A percentile compares a stretch with the other conserved stretches of the same genome.
These are phyloP conservation scores for Madoqua kirkii DNA, from an alignment of 2,113 vertebrate species.

Conservation along the genomic window DNA sequence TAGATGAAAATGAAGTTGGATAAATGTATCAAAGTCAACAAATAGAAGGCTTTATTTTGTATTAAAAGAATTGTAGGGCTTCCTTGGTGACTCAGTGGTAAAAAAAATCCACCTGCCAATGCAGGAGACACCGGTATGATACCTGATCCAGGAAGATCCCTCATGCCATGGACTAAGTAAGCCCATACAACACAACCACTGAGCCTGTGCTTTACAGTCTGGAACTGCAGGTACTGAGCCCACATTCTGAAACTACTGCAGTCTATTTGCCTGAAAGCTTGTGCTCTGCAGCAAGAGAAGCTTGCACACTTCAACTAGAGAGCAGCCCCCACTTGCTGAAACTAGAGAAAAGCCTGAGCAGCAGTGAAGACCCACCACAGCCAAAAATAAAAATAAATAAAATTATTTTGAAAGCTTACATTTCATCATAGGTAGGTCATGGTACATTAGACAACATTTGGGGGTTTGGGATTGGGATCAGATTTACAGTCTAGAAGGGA, in stretches of 20 bases:
- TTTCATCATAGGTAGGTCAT: neutral
- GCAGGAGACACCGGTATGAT: neutral
- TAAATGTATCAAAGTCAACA: neutral
- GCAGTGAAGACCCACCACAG: neutral
- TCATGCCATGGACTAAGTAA: neutral
- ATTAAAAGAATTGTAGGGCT: neutral
- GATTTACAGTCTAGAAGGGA: neutral
- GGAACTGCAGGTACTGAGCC: neutral
- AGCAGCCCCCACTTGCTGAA: neutral
- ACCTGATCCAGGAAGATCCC: neutral
- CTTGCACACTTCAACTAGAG: accelerated
- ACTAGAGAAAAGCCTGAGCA: neutral
- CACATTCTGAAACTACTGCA: neutral
- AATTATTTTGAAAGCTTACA: neutral
- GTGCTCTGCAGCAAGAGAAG: neutral
- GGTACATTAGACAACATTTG: neutral
- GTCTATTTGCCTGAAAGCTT: neutral
- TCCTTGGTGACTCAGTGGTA: neutral
- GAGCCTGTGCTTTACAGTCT: neutral
- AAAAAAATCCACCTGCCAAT: neutral
- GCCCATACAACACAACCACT: neutral
- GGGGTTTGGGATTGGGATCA: neutral
- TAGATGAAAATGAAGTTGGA: neutral
- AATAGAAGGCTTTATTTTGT: neutral
- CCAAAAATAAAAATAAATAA: neutral